Conservation (phyloP, 2,797 vertebrate species). For the Alauda arvensis region DNA sequence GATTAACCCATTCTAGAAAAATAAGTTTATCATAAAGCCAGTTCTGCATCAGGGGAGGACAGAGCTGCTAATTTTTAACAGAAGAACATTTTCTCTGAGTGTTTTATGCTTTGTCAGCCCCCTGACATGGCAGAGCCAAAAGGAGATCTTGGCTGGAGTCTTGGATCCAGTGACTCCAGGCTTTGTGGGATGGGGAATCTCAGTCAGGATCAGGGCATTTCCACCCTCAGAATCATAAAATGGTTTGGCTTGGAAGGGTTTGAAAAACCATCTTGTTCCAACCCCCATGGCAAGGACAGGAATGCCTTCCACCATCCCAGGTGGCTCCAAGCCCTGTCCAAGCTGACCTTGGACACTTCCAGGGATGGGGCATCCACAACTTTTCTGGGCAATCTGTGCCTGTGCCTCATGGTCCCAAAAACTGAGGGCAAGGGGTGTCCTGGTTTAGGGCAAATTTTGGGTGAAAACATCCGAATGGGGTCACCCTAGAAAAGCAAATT, state of each 20-base stretch:
- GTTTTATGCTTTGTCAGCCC: too few species aligned
- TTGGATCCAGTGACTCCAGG: not conserved
- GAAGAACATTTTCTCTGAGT: too few species aligned
- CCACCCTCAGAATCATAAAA: not conserved
- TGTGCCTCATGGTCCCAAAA: not conserved
- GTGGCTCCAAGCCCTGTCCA: not conserved
- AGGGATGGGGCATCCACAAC: not conserved
- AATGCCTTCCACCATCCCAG: not conserved
- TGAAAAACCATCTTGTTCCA: not conserved
- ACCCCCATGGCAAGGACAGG: too few species aligned
- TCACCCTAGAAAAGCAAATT: too few species aligned
- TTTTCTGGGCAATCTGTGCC: not conserved
- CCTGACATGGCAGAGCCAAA: too few species aligned
- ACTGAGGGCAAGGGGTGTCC: too few species aligned
- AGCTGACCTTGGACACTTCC: not conserved
- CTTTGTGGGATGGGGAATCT: not conserved
- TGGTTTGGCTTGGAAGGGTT: not conserved
- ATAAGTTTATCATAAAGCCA: not conserved
- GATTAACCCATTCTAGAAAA: not conserved
- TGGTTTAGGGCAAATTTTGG: too few species aligned
- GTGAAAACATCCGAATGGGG: too few species aligned
- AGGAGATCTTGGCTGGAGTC: too few species aligned
- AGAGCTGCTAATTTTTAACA: too few species aligned
- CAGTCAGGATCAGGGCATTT: not conserved
- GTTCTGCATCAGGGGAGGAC: not conserved